phyloP scores from a whole-genome alignment of 2,113 vertebrate genomes.

The Genyomyrus donnyi region DNA sequence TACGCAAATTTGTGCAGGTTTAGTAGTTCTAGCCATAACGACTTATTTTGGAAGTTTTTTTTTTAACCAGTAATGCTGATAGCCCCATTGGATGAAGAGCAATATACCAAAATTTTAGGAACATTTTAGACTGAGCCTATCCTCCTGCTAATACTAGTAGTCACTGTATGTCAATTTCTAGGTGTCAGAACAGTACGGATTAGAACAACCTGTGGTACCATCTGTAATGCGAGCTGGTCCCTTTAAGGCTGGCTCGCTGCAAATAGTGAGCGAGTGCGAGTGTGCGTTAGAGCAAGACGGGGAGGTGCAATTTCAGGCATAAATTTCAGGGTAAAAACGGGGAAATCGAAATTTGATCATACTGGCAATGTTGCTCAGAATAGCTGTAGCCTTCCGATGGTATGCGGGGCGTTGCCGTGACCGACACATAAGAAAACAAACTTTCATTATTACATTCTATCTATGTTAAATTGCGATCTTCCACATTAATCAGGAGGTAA shows the following conservation, averaged over 20 bases:
- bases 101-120: neutral
- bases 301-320: neutral
- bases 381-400: no score
- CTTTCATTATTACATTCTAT: neutral
- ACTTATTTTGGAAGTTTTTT: neutral
- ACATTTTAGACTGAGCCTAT: neutral
- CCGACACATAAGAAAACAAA: no score
- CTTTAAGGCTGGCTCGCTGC: no score
- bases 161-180: neutral
- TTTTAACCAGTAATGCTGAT: neutral
- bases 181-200: neutral
- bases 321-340: no score
- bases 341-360: no score
- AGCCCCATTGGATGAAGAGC: neutral
- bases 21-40: no score
- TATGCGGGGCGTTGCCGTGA: no score
- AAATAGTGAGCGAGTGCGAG: no score
- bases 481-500: neutral
- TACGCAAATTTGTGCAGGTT: no score
- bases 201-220: neutral
- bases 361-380: no score
- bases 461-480: neutral
- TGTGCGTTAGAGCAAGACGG: no score
- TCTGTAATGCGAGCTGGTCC: no score
- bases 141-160: neutral